Base-by-base conservation (phyloP, 2,797 vertebrate species). In the Luscinia luscinia region DNA sequence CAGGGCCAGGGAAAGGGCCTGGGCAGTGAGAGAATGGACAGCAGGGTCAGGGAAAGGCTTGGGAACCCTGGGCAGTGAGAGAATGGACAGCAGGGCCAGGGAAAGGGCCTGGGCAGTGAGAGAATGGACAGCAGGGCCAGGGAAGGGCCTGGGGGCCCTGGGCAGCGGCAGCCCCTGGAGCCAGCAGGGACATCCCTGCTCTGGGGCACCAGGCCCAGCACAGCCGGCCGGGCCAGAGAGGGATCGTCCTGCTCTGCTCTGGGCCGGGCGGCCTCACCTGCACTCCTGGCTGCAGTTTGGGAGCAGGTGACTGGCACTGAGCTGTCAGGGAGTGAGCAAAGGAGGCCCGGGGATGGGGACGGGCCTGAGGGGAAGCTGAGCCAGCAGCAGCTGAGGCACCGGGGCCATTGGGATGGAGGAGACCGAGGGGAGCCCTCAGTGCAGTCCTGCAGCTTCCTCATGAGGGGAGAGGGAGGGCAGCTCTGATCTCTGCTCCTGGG, bases 231-330 rank as follows among this genome's bases (percentile, higher is more conserved):
- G 38, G 80, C 32, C 3, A 0, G 67, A 48, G 3, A 41, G 51
- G 51, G 59, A 64, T 17, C 34, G 41, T 55, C 40, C 80, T 1
- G 19, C 49, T 40, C 40, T 28, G 58, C 58, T 2, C 48, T 10
- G 49, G 22, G 22, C 22, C 46, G 22, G 48, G 40, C 14, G 40
- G 68, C 34, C 49, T 55, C 80, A 24, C 19, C 49, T 48, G 23
- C 19, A 24, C 28, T 9, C 2, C 1, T 16, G 58, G 7, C 58
- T 19, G 34, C 68, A 20, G n/a, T 2, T 40, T 28, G 46, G 49
- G 17, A 12, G 0, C 34, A 24, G 23, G 13, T 0, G 6, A 63
- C 48, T 2, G 23, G 2, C 6, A 26, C 23, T 5, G 1, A 40
- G n/a, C 6, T 63, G 2, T 2, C 0, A 7, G 49, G 2, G 4